These are phyloP conservation scores for Archips xylosteana DNA, from an alignment of 2,888 invertebrate genomes.

Conservation along the genomic window DNA sequence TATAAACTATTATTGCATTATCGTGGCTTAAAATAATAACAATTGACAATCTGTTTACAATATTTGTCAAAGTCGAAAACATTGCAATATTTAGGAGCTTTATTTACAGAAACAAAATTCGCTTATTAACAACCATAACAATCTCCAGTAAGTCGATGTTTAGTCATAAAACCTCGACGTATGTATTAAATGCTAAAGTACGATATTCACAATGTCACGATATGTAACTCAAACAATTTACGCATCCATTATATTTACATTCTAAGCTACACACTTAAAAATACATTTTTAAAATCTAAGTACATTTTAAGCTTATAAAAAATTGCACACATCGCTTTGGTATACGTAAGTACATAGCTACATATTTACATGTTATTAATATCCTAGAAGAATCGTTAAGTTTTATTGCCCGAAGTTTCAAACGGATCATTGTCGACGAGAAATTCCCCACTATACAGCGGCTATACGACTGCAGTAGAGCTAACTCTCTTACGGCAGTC, in stretches of 20 bases:
- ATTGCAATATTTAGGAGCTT: constrained; percentile 11
- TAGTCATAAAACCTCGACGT: constrained; percentile 4
- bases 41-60: constrained; percentile 35
- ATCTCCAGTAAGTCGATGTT: constrained; percentile 22
- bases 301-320: constrained; percentile 81
- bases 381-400: constrained; percentile 69
- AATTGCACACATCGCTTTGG: constrained; percentile 86
- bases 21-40: constrained; percentile 38
- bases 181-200: constrained; percentile 25
- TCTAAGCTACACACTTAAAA: constrained; percentile 66
- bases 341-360: constrained; percentile 84
- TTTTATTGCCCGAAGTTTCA: constrained; percentile 79
- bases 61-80: constrained; percentile 18
- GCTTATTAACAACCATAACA: constrained; percentile 15
- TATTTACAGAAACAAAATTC: constrained; percentile 26
- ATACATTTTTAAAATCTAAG: constrained; percentile 62
- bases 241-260: constrained; percentile 60
- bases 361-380: constrained; percentile 73
- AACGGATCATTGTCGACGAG: constrained; percentile 54
- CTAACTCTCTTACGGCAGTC: constrained; percentile 13
- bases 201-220: constrained; percentile 44
- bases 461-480: not conserved
- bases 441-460: constrained; percentile 25
- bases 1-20: constrained; percentile 40
- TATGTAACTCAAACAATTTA: constrained; percentile 53